Conservation (phyloP, 1,140 invertebrate genomes). For the Maniola jurtina region DNA sequence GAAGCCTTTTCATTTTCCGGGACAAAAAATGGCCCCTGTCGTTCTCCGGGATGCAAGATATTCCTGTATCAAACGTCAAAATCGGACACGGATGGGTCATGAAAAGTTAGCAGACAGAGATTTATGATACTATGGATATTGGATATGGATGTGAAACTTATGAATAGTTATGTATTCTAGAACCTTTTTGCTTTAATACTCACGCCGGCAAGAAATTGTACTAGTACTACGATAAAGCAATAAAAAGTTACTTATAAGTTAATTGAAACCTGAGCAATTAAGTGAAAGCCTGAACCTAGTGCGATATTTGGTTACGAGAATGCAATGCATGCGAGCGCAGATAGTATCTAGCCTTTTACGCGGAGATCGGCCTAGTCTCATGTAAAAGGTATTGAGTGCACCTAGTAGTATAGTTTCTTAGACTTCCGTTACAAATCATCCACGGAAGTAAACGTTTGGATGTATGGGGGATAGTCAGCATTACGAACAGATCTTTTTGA, state of each 20-base stretch:
- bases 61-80: too few relatives aligned
- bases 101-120: too few relatives aligned
- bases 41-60: too few relatives aligned
- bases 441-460: conserved; percentile 6
- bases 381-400: conserved; percentile 42
- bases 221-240: conserved; percentile 22
- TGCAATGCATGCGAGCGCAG: conserved; percentile 34
- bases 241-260: conserved; percentile 22
- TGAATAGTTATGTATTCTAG: neutral
- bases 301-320: conserved; percentile 40
- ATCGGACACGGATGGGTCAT: too few relatives aligned
- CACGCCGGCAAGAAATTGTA: neutral
- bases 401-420: conserved; percentile 41
- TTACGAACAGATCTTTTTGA: neutral
- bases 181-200: neutral
- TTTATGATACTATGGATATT: too few relatives aligned
- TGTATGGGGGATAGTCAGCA: too few relatives aligned
- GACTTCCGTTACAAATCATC: conserved; percentile 41
- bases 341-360: conserved; percentile 42
- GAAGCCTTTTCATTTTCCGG: too few relatives aligned
- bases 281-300: conserved; percentile 36
- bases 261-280: conserved; percentile 28
- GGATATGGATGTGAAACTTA: too few relatives aligned
- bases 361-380: conserved; percentile 32
- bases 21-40: too few relatives aligned